These are phyloP conservation scores for Calliopum simillimum DNA, from an alignment of 2,888 invertebrate species.

Conservation along the genomic window DNA sequence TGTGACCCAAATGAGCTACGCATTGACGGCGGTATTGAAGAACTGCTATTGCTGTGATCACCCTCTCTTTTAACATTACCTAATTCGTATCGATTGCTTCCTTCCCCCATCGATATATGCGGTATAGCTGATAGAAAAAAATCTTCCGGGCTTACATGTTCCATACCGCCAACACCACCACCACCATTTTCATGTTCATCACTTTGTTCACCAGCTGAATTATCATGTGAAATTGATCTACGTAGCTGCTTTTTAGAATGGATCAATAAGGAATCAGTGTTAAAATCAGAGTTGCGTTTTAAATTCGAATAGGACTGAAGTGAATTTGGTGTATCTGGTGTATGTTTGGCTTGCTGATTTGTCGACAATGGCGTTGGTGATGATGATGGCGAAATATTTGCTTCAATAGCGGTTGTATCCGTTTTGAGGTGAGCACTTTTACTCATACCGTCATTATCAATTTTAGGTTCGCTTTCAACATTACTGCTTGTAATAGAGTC, in stretches of 20 bases:
- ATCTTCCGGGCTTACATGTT: constrained; percentile 63
- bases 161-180: constrained; percentile 62
- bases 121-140: constrained; percentile 65
- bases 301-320: constrained; percentile 37
- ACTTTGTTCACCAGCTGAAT: constrained; percentile 44
- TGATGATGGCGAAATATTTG: constrained; percentile 25
- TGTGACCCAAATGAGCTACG: constrained; percentile 49
- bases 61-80: constrained; percentile 63
- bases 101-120: constrained; percentile 65
- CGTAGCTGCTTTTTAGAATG: constrained; percentile 63
- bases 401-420: constrained; percentile 33
- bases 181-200: constrained; percentile 55
- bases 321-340: background rate
- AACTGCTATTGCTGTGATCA: constrained; percentile 51
- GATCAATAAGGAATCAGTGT: constrained; percentile 62
- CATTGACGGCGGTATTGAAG: constrained; percentile 51
- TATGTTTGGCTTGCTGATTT: constrained; percentile 9
- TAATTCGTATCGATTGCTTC: constrained; percentile 59
- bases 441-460: constrained; percentile 30
- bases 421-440: constrained; percentile 36
- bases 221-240: constrained; percentile 53
- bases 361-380: constrained; percentile 8
- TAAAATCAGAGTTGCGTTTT: constrained; percentile 61
- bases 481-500: constrained; percentile 15
- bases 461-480: constrained; percentile 10